Evolutionary conservation across 2,888 invertebrate genomes (phyloP), one percentile per base, ranked within the genome.

Genomic region (Heliconius aoede): DNA sequence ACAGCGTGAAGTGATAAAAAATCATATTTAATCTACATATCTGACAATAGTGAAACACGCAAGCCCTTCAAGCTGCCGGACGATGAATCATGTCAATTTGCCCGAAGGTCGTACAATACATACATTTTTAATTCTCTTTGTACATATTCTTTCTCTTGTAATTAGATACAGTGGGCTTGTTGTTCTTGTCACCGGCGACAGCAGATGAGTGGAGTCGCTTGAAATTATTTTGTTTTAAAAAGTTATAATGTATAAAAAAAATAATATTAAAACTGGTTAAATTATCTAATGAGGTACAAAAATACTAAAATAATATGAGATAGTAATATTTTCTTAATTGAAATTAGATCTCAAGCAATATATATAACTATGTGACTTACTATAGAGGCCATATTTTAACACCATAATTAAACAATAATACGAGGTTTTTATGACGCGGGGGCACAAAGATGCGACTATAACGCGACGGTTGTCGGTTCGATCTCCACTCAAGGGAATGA

Each of bases 91-190:
- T 77, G 72, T 68, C 72, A 76, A 78, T 76, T 72, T 76, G 76
- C 72, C 67, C 55, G 80, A 76, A 78, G 80, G 80, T 78, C 76
- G 76, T 61, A 73, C 32, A 64, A 64, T 64, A 64, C 64, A 64
- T 64, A 64, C 64, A 73, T 79, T 81, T 76, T 80, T 78, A 51
- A 60, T 75, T 79, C 65, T 36, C 73, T 79, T 81, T 75, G 74
- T 80, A 79, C 77, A 77, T 80, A 74, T 81, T 75, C 76, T 79
- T 77, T 76, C 71, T 76, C 67, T 78, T 65, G 80, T 80, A 81
- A 82, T 82, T 80, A 79, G 78, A 79, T 79, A 81, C 78, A 77
- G 76, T 78, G 77, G 65, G 71, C 72, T 78, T 77, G 74, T 80
- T 78, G 80, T 79, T 76, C 61, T 72, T 40, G 67, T 78, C 74